These are phyloP conservation scores for Eupelmus urozonus DNA, from an alignment of 2,888 invertebrate genomes.

Conservation along the genomic window DNA sequence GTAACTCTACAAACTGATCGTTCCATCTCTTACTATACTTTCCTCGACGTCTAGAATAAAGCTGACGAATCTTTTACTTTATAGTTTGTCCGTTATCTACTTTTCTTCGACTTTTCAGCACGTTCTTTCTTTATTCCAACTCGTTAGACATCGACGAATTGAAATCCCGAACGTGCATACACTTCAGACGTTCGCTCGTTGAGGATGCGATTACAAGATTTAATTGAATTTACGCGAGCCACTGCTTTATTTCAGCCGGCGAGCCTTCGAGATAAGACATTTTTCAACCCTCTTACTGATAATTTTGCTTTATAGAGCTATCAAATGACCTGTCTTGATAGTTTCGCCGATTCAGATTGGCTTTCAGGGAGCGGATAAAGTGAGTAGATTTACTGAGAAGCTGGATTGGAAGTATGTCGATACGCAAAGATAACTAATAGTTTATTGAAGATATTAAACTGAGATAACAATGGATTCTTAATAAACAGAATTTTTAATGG, in stretches of 20 bases:
- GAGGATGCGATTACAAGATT: no score
- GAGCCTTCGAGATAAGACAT: not conserved
- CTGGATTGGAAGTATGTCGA: not conserved
- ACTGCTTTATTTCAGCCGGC: not conserved
- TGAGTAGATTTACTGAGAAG: no score
- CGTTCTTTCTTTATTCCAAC: not conserved
- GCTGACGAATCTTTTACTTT: not conserved
- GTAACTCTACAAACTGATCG: no score
- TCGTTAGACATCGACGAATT: not conserved
- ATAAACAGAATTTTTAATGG: no score
- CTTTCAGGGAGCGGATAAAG: constrained; percentile 9
- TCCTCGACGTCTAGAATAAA: no score
- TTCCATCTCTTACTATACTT: no score
- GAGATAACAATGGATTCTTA: no score
- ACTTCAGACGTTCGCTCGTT: not conserved
- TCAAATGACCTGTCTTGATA: constrained; percentile 9
- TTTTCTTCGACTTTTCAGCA: not conserved
- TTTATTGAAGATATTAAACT: no score
- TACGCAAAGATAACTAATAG: not conserved
- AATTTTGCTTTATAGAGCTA: constrained; percentile 15
- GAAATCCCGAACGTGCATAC: constrained; percentile 9
- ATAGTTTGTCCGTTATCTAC: not conserved
- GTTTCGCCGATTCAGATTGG: constrained; percentile 6
- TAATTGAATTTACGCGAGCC: not conserved
- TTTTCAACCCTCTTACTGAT: not conserved